Evolutionary conservation across 2,797 vertebrate genomes (phyloP).

Genomic region (Hybognathus amarus): DNA sequence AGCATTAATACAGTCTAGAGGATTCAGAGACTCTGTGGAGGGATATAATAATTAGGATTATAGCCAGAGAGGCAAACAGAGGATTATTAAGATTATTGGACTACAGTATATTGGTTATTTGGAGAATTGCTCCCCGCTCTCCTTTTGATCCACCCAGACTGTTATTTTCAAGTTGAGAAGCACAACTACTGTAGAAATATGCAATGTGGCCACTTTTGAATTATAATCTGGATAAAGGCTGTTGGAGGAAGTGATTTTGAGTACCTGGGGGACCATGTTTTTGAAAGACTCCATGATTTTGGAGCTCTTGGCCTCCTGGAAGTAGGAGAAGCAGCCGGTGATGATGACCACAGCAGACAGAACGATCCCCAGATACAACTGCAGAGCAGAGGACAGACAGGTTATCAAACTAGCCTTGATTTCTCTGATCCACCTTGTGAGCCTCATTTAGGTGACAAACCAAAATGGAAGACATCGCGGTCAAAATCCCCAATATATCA

Average conservation of each 20-base stretch:
- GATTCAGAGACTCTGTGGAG: neutral
- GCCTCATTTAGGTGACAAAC: neutral
- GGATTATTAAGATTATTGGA: conserved; percentile 12
- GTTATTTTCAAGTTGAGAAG: neutral
- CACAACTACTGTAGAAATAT: neutral
- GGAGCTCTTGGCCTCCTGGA: conserved; percentile 93
- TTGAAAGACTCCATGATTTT: conserved; percentile 97
- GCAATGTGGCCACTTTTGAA: neutral
- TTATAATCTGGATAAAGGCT: neutral
- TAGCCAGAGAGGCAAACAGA: neutral
- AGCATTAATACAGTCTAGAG: conserved; percentile 19
- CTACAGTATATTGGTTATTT: neutral
- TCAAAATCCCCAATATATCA: neutral
- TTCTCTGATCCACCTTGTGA: neutral
- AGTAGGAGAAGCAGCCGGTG: conserved; percentile 94
- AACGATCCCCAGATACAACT: conserved; percentile 92
- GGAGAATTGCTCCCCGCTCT: neutral
- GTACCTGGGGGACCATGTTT: conserved; percentile 94
- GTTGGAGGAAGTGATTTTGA: conserved; percentile 61
- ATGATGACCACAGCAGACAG: conserved; percentile 92
- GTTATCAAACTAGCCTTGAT: neutral
- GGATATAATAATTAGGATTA: conserved; percentile 39
- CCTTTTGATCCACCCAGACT: neutral
- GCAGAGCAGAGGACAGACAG: conserved; percentile 15
- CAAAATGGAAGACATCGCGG: neutral